Percentiles rank a stretch among this genome's conserved stretches.
Conservation (phyloP, 2,797 vertebrate genomes). For the Onychomys torridus region DNA sequence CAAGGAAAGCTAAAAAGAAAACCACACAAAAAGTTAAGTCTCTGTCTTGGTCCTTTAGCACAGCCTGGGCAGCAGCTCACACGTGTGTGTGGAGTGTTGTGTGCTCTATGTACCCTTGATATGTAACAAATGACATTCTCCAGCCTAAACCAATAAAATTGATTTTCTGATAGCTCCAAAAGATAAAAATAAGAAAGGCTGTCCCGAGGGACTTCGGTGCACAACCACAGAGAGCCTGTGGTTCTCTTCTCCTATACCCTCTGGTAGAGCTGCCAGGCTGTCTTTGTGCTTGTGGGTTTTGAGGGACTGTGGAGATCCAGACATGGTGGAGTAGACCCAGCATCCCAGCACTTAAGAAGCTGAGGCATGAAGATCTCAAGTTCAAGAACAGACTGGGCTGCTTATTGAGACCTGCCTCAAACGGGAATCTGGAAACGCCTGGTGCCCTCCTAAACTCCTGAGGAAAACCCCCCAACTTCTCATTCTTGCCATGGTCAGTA, state of each 20-base stretch:
- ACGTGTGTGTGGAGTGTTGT: not conserved
- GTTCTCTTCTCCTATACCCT: not conserved
- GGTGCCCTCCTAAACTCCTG: not conserved
- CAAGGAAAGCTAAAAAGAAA: conserved; percentile 66
- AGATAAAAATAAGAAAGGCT: conserved; percentile 4
- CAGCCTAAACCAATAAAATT: conserved; percentile 37
- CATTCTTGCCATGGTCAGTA: not conserved
- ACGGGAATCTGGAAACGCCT: rapidly evolving
- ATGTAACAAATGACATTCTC: not conserved
- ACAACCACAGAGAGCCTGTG: not conserved
- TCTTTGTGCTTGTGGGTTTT: not conserved
- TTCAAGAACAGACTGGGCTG: not conserved
- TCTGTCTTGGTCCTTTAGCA: conserved; percentile 42
- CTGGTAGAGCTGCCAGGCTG: not conserved
- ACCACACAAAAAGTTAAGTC: conserved; percentile 55
- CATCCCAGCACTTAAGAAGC: not conserved
- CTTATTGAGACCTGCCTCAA: not conserved
- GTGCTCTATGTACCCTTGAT: not conserved
- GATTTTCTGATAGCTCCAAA: conserved; percentile 36
- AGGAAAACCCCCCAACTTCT: not conserved
- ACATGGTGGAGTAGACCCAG: not conserved
- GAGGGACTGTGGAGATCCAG: not conserved
- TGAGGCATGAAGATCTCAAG: not conserved
- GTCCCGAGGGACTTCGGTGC: not conserved
- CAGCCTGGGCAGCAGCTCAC: conserved; percentile 29